Evolutionary conservation across 2,888 invertebrate genomes (phyloP).

Genomic region (Leptopilina myrica): DNA sequence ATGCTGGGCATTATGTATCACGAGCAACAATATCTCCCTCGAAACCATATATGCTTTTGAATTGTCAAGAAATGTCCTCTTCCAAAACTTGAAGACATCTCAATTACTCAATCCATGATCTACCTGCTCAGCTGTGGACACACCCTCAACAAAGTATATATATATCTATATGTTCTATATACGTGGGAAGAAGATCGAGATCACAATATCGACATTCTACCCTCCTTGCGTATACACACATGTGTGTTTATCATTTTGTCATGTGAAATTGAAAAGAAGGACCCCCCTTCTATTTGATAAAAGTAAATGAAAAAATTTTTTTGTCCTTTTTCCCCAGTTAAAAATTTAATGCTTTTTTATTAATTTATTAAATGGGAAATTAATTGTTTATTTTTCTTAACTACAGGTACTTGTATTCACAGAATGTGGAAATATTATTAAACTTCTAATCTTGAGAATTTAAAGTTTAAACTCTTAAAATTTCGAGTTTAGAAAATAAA

Average conservation of each 20-base stretch:
- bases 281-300: too few species aligned
- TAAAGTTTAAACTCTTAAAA: too few species aligned
- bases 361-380: too few species aligned
- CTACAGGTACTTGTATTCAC: too few species aligned
- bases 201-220: slow-evolving; percentile 31
- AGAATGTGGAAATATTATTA: too few species aligned
- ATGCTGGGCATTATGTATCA: slow-evolving; percentile 43
- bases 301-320: too few species aligned
- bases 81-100: slow-evolving; percentile 62
- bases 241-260: neutral
- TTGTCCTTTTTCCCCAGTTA: too few species aligned
- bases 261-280: too few species aligned
- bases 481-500: too few species aligned
- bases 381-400: too few species aligned
- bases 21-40: slow-evolving; percentile 58
- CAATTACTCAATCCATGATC: slow-evolving; percentile 68
- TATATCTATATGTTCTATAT: neutral
- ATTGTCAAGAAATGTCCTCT: slow-evolving; percentile 45
- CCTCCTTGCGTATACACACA: neutral
- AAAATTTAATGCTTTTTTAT: too few species aligned
- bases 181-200: slow-evolving; percentile 48
- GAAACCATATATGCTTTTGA: slow-evolving; percentile 62
- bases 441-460: too few species aligned
- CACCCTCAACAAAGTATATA: slow-evolving; percentile 28
- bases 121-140: slow-evolving; percentile 56